Evolutionary conservation across 2,797 vertebrate genomes (phyloP), one percentile per base, ranked within the genome.

Genomic region (Ataeniobius toweri): DNA sequence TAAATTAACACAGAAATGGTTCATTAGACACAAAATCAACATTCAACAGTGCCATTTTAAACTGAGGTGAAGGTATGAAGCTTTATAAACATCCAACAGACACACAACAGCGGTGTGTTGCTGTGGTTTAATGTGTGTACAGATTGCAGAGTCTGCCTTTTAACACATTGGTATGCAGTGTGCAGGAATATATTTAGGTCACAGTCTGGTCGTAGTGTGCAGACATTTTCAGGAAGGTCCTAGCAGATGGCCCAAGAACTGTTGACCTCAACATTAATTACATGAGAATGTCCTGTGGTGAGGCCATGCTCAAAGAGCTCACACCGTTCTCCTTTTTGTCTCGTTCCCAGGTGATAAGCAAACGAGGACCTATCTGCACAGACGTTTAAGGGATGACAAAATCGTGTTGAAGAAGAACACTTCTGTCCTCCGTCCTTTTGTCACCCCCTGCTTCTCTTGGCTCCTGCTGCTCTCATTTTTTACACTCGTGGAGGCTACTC

Each of bases 241-340:
- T 71, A 90, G 88, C 93, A 95, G 95, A 95, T 96, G 94, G 94
- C 88, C 61, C 55, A 76, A 80, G 79, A 86, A 89, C 89, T 89
- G 85, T 90, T 78, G 36, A 88, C 85, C 91, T 85, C 84, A 28
- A 76, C 83, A 76, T 90, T 95, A 94, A 95, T 95, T 93, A 90
- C 90, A 93, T 76, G 75, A 83, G 80, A 91, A 89, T 67, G 76
- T 91, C 93, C 93, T 85, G 90, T 85, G 80, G 91, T 81, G 92
- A 91, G 44, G 80, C 80, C 76, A 75, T 74, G 48, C 79, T 88
- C 86, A 83, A 74, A 91, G 73, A 3, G 20, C 79, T 55, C 31
- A 48, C 78, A 61, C 76, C 50, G 75, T 31, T 58, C 31, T 31
- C 53, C 22, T 68, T 39, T 73, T 85, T 79, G 71, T 81, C 68